phyloP scores from a whole-genome alignment of 2,797 vertebrate genomes.

The Myotis myotis region DNA sequence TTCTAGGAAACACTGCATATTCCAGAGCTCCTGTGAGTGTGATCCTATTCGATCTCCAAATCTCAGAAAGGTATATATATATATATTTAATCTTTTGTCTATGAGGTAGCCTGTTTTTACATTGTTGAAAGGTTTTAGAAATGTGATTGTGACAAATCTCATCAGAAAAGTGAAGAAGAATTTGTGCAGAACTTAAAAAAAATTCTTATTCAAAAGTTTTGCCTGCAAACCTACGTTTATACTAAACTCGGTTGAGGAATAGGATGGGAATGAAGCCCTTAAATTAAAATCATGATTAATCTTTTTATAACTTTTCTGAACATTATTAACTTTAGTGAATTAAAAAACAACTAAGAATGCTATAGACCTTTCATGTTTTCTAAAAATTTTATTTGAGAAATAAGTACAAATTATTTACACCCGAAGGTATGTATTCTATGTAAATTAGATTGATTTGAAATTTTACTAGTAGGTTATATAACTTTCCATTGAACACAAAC shows the following conservation, averaged over 20 bases:
- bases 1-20: neutral
- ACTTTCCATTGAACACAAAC: neutral
- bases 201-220: constrained; percentile 25
- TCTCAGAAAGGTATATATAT: neutral
- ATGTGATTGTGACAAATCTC: constrained; percentile 13
- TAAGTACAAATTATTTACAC: neutral
- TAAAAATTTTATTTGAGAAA: constrained; percentile 46
- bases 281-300: constrained; percentile 37
- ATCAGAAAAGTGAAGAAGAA: constrained; percentile 17
- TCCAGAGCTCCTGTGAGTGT: constrained; percentile 1
- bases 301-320: neutral
- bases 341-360: neutral
- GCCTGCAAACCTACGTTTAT: neutral
- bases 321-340: neutral
- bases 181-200: constrained; percentile 27
- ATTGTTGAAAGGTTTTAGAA: constrained; percentile 2
- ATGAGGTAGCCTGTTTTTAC: neutral
- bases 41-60: constrained; percentile 26
- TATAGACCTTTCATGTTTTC: neutral
- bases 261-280: neutral
- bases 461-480: neutral
- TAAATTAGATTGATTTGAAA: neutral
- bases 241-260: neutral
- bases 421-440: neutral
- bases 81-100: neutral